Percentiles rank a stretch among this genome's conserved stretches.
phyloP scores from a whole-genome alignment of 2,888 invertebrate species.

The Caenorhabditis drosophilae region DNA sequence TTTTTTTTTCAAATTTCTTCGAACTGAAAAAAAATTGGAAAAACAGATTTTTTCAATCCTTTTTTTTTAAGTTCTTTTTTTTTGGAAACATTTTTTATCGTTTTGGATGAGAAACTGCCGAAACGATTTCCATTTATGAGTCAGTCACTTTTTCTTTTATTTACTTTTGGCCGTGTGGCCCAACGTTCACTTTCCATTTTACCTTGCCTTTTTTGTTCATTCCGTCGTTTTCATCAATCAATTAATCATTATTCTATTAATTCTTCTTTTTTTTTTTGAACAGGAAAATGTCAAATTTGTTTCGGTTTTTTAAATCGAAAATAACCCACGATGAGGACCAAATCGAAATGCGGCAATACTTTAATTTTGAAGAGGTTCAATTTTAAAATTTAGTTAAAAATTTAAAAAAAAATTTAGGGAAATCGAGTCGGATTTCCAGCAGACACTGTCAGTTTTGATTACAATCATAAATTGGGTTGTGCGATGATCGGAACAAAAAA shows the following conservation, averaged over 20 bases:
- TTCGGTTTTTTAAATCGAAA: neutral
- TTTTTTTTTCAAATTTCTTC: neutral
- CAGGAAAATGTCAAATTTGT: neutral
- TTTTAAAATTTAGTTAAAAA: neutral
- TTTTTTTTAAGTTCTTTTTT: no score
- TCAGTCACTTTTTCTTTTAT: no score
- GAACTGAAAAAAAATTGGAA: no score
- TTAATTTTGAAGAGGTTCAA: neutral
- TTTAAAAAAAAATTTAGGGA: conserved; percentile 7
- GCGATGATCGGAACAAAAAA: conserved; percentile 10
- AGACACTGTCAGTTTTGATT: conserved; percentile 14
- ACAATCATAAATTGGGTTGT: conserved; percentile 1
- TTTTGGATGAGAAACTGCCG: no score
- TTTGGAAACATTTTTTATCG: no score
- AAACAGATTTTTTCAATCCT: no score
- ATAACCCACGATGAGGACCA: neutral
- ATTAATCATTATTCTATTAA: no score
- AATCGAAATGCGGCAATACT: neutral
- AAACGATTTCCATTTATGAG: no score
- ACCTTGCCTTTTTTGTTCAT: no score
- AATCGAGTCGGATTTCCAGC: conserved; percentile 25
- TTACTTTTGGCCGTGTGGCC: no score
- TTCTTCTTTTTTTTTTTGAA: neutral
- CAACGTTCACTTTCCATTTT: no score
- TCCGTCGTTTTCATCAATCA: no score